phyloP scores from a whole-genome alignment of 2,797 vertebrate genomes.

The Rhinatrema bivittatum region DNA sequence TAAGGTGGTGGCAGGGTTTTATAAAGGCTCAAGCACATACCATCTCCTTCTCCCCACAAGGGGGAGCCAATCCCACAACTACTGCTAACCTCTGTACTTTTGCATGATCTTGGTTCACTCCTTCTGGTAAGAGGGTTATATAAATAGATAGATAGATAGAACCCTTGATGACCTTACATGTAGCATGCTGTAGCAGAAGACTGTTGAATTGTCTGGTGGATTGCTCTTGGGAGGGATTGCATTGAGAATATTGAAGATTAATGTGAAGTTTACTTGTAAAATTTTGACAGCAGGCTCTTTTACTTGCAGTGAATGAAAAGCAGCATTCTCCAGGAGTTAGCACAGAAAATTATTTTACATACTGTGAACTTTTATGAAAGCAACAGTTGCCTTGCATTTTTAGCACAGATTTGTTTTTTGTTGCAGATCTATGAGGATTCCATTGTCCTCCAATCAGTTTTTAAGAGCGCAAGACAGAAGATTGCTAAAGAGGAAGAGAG shows the following conservation, averaged over 20 bases:
- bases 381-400: not conserved
- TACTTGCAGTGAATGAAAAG: not conserved
- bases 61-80: no score
- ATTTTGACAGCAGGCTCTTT: not conserved
- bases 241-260: not conserved
- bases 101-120: no score
- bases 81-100: no score
- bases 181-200: no score
- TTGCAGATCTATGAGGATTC: constrained; percentile 95
- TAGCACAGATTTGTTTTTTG: constrained; percentile 17
- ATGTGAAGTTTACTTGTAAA: constrained; percentile 7
- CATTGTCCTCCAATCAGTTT: constrained; percentile 94
- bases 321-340: not conserved
- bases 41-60: no score
- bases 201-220: not conserved
- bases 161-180: no score
- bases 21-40: no score
- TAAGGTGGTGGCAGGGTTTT: no score
- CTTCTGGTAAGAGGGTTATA: no score
- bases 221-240: not conserved
- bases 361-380: constrained; percentile 12
- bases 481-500: constrained; percentile 96
- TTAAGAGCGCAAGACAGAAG: constrained; percentile 94
- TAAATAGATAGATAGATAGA: no score
- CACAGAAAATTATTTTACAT: not conserved